Conservation (phyloP, 92 coral and sea anemone species). For the Siderastrea radians region DNA sequence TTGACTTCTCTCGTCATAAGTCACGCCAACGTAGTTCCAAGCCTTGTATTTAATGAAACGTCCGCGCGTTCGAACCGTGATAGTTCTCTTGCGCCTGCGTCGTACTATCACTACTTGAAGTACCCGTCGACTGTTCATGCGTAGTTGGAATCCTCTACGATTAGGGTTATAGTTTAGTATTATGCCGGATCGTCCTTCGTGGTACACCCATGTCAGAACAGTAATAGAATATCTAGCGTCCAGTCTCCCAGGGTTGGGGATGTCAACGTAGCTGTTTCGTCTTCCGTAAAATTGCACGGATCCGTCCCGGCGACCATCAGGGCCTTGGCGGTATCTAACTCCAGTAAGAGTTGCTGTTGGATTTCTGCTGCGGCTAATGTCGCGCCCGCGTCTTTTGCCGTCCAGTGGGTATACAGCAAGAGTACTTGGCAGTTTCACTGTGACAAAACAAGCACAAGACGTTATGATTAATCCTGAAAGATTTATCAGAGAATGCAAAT, state of each 20-base stretch:
- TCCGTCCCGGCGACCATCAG: conserved; percentile 71
- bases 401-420: conserved; percentile 80
- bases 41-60: conserved; percentile 65
- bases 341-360: conserved; percentile 51
- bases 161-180: conserved; percentile 74
- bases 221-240: conserved; percentile 72
- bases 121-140: conserved; percentile 31
- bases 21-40: conserved; percentile 58
- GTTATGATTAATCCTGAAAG: not conserved
- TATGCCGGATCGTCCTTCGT: conserved; percentile 25
- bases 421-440: conserved; percentile 56
- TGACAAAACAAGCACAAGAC: not conserved
- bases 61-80: conserved; percentile 48
- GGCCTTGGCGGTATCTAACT: conserved; percentile 48
- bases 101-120: conserved; percentile 68
- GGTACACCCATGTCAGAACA: conserved; percentile 33
- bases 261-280: conserved; percentile 68
- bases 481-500: no score
- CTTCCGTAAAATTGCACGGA: conserved; percentile 64
- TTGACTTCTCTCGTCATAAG: conserved; percentile 39
- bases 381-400: conserved; percentile 56
- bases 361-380: conserved; percentile 55
- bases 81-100: conserved; percentile 46
- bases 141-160: conserved; percentile 74
- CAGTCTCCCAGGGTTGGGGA: conserved; percentile 71